Evolutionary conservation across 2,113 vertebrate species (phyloP).

Genomic region (Okapia johnstoni): DNA sequence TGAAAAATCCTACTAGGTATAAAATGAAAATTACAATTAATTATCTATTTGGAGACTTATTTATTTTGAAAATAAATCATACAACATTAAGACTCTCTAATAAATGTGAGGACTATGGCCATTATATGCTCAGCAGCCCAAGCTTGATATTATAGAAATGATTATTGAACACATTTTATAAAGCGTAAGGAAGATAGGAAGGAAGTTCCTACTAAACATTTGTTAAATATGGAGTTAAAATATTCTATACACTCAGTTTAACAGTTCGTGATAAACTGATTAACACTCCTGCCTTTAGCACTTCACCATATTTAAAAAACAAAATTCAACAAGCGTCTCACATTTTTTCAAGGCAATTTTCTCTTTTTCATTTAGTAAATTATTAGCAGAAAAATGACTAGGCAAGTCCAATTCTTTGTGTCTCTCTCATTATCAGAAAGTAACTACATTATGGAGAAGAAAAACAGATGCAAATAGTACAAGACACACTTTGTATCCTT

Average conservation of each 20-base stretch:
- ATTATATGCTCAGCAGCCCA: not conserved
- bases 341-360: not conserved
- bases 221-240: not conserved
- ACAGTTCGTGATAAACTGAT: not conserved
- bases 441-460: not conserved
- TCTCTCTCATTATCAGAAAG: not conserved
- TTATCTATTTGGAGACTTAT: not conserved
- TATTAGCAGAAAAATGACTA: not conserved
- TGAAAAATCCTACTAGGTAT: slow-evolving; percentile 10
- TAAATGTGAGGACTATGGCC: not conserved
- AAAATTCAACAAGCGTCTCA: not conserved
- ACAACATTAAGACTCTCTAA: not conserved
- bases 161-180: not conserved
- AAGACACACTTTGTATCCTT: not conserved
- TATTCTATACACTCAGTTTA: not conserved
- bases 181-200: not conserved
- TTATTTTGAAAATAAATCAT: slow-evolving; percentile 28
- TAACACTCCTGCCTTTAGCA: not conserved
- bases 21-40: not conserved
- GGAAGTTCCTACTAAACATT: not conserved
- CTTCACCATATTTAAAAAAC: not conserved
- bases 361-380: not conserved
- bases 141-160: not conserved
- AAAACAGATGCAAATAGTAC: not conserved
- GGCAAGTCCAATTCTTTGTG: not conserved